Conservation (phyloP, 2,113 vertebrate species). For the Agelaius phoeniceus region DNA sequence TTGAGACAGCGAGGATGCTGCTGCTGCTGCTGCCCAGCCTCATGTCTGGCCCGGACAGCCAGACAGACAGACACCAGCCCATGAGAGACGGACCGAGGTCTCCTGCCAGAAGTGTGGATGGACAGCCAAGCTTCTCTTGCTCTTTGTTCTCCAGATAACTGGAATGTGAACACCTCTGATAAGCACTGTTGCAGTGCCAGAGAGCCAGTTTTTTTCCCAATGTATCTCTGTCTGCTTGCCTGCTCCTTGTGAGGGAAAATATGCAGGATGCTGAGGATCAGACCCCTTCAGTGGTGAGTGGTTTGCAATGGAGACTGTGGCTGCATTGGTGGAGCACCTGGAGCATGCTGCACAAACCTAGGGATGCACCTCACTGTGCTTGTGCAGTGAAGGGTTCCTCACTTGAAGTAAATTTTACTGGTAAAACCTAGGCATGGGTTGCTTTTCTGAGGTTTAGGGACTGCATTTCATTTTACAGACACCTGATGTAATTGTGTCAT, state of each 20-base stretch:
- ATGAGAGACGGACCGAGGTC: rapidly evolving
- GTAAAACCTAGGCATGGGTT: not conserved
- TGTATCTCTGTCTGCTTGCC: not conserved
- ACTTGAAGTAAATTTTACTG: not conserved
- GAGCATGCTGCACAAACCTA: not conserved
- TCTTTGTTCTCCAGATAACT: not conserved
- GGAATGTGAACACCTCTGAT: not conserved
- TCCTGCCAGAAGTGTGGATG: not conserved
- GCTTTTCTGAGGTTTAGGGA: not conserved
- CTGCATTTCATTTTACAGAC: not conserved
- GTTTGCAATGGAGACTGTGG: not conserved
- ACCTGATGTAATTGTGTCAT: not conserved
- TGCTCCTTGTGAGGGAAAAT: not conserved
- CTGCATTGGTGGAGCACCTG: not conserved
- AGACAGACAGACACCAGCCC: not conserved
- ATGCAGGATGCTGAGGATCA: not conserved
- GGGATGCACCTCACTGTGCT: not conserved
- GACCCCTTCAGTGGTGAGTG: not conserved
- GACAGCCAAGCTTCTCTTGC: not conserved
- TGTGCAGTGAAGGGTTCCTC: not conserved
- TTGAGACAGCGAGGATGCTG: rapidly evolving
- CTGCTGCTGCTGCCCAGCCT: not conserved
- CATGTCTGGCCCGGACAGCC: not conserved
- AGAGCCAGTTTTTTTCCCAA: not conserved
- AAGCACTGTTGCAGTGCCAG: not conserved